phyloP scores from a whole-genome alignment of 1,140 invertebrate genomes.

The Panulirus ornatus region DNA sequence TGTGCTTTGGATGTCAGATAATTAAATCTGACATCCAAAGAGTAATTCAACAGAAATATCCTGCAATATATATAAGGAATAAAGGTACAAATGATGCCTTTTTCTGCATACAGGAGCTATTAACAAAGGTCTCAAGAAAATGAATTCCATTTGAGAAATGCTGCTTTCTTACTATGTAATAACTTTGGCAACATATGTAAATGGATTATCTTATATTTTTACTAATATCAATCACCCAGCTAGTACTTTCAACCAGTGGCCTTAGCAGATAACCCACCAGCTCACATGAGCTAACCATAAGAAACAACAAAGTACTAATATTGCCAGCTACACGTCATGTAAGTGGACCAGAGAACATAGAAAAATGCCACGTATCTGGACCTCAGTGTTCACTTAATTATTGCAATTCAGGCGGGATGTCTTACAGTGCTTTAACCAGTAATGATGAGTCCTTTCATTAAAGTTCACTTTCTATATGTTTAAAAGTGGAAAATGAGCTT shows the following conservation, averaged over 20 bases:
- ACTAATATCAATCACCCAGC: not conserved
- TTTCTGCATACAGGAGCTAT: no score
- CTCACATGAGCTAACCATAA: slow-evolving; percentile 5
- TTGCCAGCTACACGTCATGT: slow-evolving; percentile 61
- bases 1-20: no score
- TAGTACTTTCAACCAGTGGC: not conserved
- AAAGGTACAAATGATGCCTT: no score
- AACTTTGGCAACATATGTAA: not conserved
- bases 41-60: no score
- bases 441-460: slow-evolving; percentile 5
- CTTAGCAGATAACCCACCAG: slow-evolving; percentile 8
- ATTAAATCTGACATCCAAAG: no score
- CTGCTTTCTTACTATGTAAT: not conserved
- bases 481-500: slow-evolving; percentile 27
- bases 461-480: slow-evolving; percentile 22
- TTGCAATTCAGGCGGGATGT: slow-evolving; percentile 56
- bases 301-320: slow-evolving; percentile 54
- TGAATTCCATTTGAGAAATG: no score
- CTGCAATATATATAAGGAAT: no score
- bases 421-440: slow-evolving; percentile 23
- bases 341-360: slow-evolving; percentile 38
- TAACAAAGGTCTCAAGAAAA: no score
- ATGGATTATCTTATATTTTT: not conserved
- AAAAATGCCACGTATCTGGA: slow-evolving; percentile 37
- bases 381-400: slow-evolving; percentile 44